Conservation (phyloP, 2,113 vertebrate genomes). For the mouse (Mus musculus) region GRCm39 chr14:79064501-79065000, state of each 20-base stretch:
- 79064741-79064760: too few species aligned
- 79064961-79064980: neutral
- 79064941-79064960: neutral
- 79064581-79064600: neutral
- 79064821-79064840: too few species aligned
- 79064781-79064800: too few species aligned
- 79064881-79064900: too few species aligned
- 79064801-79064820: too few species aligned
- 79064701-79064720: too few species aligned
- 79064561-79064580: neutral
- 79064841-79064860: too few species aligned
- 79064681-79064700: neutral
- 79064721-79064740: too few species aligned
- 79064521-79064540: neutral
- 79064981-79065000: neutral
- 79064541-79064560: neutral
- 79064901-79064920: too few species aligned
- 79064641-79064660: neutral
- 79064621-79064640: neutral
- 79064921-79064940: neutral
- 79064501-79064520: neutral
- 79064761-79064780: too few species aligned
- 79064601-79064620: neutral
- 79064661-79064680: neutral
- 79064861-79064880: too few species aligned